Evolutionary conservation across 2,113 vertebrate species (phyloP), one percentile per base, ranked within the genome.

Genomic region (Dicerorhinus sumatrensis): DNA sequence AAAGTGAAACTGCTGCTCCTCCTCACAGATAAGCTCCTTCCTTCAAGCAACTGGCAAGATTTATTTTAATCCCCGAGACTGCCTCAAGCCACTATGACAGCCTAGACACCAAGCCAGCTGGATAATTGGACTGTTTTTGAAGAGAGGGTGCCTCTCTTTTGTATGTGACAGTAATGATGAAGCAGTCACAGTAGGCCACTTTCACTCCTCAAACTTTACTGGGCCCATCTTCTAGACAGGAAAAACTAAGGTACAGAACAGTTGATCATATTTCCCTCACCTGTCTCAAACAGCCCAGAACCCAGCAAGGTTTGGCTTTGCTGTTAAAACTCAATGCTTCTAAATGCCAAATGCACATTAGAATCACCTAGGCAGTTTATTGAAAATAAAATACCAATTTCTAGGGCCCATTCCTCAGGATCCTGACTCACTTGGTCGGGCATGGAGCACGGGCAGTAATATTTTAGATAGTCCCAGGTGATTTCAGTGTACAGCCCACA

Each of bases 21-120:
- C 60, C 65, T 63, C 36, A 76, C 11, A 95, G n/a, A 83, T 65
- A 90, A 96, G 46, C 42, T 51, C 60, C 76, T 95, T 91, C 69
- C 69, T 80, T 77, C 70, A 84, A 95, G 77, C 67, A 79, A 76
- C 54, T 89, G n/a, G 25, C 84, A 95, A 84, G 76, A 93, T 95
- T 97, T 91, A 31, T 75, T 91, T 97, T 94, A 97, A 97, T 97
- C 33, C 58, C 33, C 23, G 3, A 88, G 8, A 94, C 7, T 73
- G n/a, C 69, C 72, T 90, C n/a, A 73, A 95, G 73, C 46, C 60
- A 94, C 91, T 18, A 46, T 72, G 88, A 93, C 3, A 73, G 76
- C 20, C 60, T 33, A 93, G 69, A 96, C 70, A 69, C 60, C 79
- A 95, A 80, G 65, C 25, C 29, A 83, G 58, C n/a, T 60, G 33